These are phyloP conservation scores for Tetramorium simillimum DNA, from an alignment of 1,140 invertebrate genomes.

Conservation along the genomic window DNA sequence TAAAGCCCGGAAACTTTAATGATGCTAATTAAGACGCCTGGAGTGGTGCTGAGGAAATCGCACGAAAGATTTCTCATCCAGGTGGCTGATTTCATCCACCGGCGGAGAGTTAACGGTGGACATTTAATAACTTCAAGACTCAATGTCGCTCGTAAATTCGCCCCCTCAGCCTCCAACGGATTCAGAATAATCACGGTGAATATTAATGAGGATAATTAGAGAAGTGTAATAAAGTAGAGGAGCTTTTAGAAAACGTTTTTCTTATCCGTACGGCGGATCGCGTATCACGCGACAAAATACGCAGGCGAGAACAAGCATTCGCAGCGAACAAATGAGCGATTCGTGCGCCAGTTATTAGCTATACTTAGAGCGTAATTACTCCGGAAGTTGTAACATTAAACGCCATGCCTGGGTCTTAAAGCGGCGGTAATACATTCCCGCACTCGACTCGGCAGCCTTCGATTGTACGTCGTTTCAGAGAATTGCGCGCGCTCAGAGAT, in stretches of 20 bases:
- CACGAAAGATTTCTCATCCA: slow-evolving; percentile 26
- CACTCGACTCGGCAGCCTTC: background rate
- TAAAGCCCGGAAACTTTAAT: slow-evolving; percentile 3
- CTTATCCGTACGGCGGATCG: slow-evolving; percentile 22
- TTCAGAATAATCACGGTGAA: background rate
- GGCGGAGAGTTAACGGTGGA: background rate
- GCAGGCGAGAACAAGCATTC: slow-evolving; percentile 14
- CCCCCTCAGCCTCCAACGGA: background rate
- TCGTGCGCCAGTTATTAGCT: slow-evolving; percentile 9
- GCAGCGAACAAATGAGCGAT: slow-evolving; percentile 21
- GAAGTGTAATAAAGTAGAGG: background rate
- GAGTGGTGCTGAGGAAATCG: background rate
- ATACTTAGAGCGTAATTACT: slow-evolving; percentile 17
- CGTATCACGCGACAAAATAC: slow-evolving; percentile 51
- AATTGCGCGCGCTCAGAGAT: slow-evolving; percentile 11
- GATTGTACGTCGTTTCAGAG: background rate
- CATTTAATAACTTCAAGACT: slow-evolving; percentile 23
- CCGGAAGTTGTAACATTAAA: slow-evolving; percentile 23
- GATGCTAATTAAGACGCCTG: slow-evolving; percentile 36
- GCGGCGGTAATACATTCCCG: background rate
- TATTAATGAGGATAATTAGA: slow-evolving; percentile 12
- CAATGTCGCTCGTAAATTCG: slow-evolving; percentile 26
- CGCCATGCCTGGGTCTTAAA: slow-evolving; percentile 5
- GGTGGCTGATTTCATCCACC: background rate
- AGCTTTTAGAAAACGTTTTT: slow-evolving; percentile 23